Conservation (phyloP, 2,113 vertebrate species). For the Semnornis frantzii region DNA sequence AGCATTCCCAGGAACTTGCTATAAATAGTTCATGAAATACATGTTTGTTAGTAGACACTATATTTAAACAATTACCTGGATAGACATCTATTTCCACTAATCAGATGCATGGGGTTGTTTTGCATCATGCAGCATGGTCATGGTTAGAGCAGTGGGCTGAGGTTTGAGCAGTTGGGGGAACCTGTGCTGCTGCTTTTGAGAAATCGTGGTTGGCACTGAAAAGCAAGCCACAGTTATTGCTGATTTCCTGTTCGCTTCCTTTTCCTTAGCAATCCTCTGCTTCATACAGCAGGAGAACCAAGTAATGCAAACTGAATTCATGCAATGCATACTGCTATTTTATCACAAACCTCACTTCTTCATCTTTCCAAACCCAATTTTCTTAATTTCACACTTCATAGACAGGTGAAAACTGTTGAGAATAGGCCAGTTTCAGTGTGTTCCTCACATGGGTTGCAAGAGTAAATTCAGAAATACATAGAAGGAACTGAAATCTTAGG, state of each 20-base stretch:
- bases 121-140: accelerated
- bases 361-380: neutral
- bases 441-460: neutral
- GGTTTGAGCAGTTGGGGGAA: neutral
- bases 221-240: neutral
- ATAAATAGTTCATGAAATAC: neutral
- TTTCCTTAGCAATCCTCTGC: neutral
- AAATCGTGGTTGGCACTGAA: neutral
- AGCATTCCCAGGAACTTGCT: neutral
- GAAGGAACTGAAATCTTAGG: slow-evolving; percentile 37
- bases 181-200: neutral
- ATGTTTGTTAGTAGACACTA: neutral
- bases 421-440: neutral
- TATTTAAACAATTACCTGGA: neutral
- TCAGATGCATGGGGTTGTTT: neutral
- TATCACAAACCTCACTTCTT: neutral
- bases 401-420: neutral
- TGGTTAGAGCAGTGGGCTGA: neutral
- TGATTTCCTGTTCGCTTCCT: neutral
- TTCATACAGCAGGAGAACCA: neutral
- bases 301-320: neutral
- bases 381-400: neutral
- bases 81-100: neutral
- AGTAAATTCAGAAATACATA: neutral
- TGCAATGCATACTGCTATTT: neutral